A percentile compares a stretch with the other conserved stretches of the same genome.
These are phyloP conservation scores for Clarias gariepinus DNA, from an alignment of 2,113 vertebrate species.

Conservation along the genomic window DNA sequence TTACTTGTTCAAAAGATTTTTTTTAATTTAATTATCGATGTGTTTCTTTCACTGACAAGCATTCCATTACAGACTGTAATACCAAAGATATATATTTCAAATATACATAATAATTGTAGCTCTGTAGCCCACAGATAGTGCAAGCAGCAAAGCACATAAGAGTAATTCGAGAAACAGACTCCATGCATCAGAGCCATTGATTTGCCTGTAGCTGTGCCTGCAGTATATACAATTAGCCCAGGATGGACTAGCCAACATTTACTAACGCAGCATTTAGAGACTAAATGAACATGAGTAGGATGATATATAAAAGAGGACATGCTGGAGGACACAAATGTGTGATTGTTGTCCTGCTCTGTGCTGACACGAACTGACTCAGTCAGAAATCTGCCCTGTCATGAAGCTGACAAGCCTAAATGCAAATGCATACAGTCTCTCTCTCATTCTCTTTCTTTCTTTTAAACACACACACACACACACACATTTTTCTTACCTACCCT, in stretches of 20 bases:
- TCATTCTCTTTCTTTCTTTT: too few species aligned
- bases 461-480: background rate
- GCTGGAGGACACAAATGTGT: slow-evolving; percentile 18
- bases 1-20: background rate
- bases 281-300: background rate
- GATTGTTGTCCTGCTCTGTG: slow-evolving; percentile 36
- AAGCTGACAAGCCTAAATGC: slow-evolving; percentile 49
- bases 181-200: background rate
- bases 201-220: background rate
- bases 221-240: slow-evolving; percentile 5
- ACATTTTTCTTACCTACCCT: background rate
- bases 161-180: slow-evolving; percentile 25
- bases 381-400: slow-evolving; percentile 65
- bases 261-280: slow-evolving; percentile 14
- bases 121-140: background rate
- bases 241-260: background rate
- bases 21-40: background rate
- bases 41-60: background rate
- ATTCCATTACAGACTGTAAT: background rate
- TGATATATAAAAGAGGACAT: background rate
- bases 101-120: background rate
- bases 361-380: slow-evolving; percentile 67
- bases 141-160: background rate
- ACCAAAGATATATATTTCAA: background rate
- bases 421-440: background rate